These are phyloP conservation scores for Cheilosia pagana DNA, from an alignment of 2,888 invertebrate species.

Conservation along the genomic window DNA sequence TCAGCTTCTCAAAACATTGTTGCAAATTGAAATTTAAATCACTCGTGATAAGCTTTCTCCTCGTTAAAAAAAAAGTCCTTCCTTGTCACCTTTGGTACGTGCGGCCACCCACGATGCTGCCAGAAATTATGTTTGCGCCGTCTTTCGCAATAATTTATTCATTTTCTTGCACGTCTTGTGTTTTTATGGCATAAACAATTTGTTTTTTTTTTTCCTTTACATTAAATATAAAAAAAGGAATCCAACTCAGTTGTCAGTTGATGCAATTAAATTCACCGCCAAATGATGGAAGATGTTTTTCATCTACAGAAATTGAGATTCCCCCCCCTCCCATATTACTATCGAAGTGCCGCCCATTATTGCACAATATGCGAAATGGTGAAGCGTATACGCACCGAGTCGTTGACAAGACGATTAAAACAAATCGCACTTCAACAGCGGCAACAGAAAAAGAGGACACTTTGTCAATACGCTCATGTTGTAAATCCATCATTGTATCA, in stretches of 20 bases:
- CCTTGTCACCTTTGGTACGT: constrained; percentile 18
- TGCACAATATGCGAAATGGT: constrained; percentile 34
- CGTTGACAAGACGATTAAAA: constrained; percentile 38
- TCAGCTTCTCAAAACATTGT: not conserved
- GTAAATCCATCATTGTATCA: constrained; percentile 29
- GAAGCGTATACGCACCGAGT: constrained; percentile 22
- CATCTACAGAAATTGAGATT: constrained; percentile 11
- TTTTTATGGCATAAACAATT: constrained; percentile 10
- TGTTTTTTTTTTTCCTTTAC: constrained; percentile 14
- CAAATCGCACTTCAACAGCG: constrained; percentile 7
- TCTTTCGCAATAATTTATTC: constrained; percentile 35
- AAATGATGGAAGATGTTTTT: constrained; percentile 15
- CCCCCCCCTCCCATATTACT: not conserved
- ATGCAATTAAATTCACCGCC: constrained; percentile 34
- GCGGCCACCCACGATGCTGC: constrained; percentile 15
- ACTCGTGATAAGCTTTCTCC: constrained; percentile 27
- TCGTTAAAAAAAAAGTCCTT: constrained; percentile 31
- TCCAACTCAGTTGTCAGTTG: constrained; percentile 8
- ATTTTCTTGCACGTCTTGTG: constrained; percentile 12
- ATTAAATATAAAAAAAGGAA: not conserved
- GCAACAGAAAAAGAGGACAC: constrained; percentile 3
- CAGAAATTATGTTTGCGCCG: not conserved
- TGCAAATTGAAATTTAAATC: not conserved
- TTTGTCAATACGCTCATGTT: constrained; percentile 21
- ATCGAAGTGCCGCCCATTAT: constrained; percentile 30